A percentile compares a stretch with the other conserved stretches of the same genome.
phyloP scores from a whole-genome alignment of 2,113 vertebrate genomes.

The Osmerus mordax region DNA sequence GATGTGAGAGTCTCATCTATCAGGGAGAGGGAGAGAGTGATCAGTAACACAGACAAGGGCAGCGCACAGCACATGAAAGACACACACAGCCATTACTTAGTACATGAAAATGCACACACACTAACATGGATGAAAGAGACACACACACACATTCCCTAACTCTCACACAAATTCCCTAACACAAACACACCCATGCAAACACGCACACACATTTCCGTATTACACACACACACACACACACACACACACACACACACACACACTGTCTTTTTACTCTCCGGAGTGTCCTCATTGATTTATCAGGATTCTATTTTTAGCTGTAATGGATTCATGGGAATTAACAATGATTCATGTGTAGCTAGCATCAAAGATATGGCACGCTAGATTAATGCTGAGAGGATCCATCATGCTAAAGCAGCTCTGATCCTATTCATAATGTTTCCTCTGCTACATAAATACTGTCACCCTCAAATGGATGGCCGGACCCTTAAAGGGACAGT shows the following conservation, averaged over 20 bases:
- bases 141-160: not conserved
- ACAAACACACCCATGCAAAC: no score
- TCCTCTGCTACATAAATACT: conserved; percentile 56
- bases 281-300: conserved; percentile 63
- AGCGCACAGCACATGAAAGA: conserved; percentile 26
- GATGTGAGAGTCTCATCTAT: conserved; percentile 36
- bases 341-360: conserved; percentile 60
- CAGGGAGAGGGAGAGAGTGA: conserved; percentile 34
- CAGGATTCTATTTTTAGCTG: conserved; percentile 64
- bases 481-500: conserved; percentile 32
- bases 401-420: conserved; percentile 34
- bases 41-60: conserved; percentile 46
- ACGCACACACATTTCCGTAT: not conserved
- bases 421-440: conserved; percentile 57
- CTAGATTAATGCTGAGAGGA: conserved; percentile 53
- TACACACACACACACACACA: conserved; percentile 18
- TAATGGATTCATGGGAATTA: conserved; percentile 62
- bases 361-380: conserved; percentile 61
- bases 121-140: no score
- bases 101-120: no score
- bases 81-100: not conserved
- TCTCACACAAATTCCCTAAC: no score
- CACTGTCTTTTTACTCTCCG: conserved; percentile 42
- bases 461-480: conserved; percentile 29
- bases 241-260: conserved; percentile 5